Base-by-base conservation (phyloP, 2,797 vertebrate genomes). In the Okamejei kenojei region DNA sequence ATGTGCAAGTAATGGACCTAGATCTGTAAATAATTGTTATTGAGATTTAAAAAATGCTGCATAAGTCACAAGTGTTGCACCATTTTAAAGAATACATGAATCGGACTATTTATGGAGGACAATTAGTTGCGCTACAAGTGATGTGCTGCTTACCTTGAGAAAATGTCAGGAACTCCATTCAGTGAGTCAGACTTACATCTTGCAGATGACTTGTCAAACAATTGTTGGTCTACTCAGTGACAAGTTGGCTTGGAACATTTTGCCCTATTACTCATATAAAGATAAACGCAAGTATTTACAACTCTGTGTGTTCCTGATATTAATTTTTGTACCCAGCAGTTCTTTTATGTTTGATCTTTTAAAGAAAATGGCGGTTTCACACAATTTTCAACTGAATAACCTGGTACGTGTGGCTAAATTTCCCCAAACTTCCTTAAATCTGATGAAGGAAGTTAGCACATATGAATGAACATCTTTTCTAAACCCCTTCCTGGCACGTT, bases 201-300 rank as follows among this genome's bases (percentile, higher is more conserved):
- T 61, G 9, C n/a, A n/a, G 26, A 4, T 61, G 9, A 0, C 26
- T 29, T 29, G 63, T 84, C 54, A 9, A 58, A 84, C 61, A 84
- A n/a, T 84, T 84, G 26, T 58, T 15, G 26, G 81, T 7, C 26
- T 29, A 84, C n/a, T 84, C 54, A 84, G 81, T 29, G 58, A 11
- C 26, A 61, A 84, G 61, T 29, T 54, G 54, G 65, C 82, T 65
- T 86, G 29, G 84, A 88, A 88, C 61, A 88, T 88, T 65, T 88
- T 65, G 7, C 32, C 29, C 29, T 88, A n/a, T 88, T 32, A 7
- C 13, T 17, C 29, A 68, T 68, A 61, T 61, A 84, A 88, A 35
- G 32, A 21, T 11, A 61, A 84, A 13, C 38, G 21, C 2, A 84
- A 61, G 23, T 61, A 21, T 74, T 74, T 74, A 35, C 35, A 7